phyloP scores from a whole-genome alignment of 2,797 vertebrate species.

The Sebastolobus alascanus region DNA sequence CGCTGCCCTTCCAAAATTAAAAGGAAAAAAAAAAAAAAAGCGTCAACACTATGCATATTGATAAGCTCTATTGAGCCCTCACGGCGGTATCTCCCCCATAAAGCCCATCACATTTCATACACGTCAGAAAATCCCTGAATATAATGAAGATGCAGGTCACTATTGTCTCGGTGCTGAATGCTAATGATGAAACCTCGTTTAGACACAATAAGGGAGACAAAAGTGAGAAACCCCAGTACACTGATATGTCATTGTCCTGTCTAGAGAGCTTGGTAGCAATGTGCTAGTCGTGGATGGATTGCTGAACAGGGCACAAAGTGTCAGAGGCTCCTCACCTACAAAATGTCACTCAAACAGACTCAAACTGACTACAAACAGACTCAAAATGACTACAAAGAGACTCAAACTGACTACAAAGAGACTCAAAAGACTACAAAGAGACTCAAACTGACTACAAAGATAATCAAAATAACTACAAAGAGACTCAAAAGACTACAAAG shows the following conservation, averaged over 20 bases:
- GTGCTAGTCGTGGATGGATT: not conserved
- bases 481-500: no score
- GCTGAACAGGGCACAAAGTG: not conserved
- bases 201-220: not conserved
- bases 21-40: not conserved
- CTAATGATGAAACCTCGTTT: not conserved
- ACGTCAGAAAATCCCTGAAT: not conserved
- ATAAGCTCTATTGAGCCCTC: conserved; percentile 4
- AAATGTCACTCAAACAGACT: no score
- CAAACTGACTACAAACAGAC: no score
- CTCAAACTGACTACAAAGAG: no score
- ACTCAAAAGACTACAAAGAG: no score
- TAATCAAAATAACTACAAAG: no score
- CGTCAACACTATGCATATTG: conserved; percentile 8
- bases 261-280: not conserved
- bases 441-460: no score
- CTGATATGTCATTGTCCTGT: not conserved
- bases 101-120: not conserved
- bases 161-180: not conserved
- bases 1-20: conserved; percentile 6
- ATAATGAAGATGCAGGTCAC: not conserved
- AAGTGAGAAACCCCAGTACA: not conserved
- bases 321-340: no score
- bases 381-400: no score
- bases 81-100: not conserved